Base-by-base conservation (phyloP, 2,797 vertebrate species). In the Gallinago solitaria region DNA sequence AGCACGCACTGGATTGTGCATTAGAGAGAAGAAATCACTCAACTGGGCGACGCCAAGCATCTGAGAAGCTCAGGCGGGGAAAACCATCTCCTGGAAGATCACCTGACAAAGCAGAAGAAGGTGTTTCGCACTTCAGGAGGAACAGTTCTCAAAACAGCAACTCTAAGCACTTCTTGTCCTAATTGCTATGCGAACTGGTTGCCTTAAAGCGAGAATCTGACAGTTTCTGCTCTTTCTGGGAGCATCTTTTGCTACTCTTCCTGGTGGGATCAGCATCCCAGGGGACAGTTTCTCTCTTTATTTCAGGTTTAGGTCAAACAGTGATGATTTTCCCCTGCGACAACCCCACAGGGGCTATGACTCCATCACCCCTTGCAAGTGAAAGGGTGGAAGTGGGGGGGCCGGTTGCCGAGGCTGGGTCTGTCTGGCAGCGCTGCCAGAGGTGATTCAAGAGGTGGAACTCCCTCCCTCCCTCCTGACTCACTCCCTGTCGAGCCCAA, bases 321-420 rank as follows among this genome's bases (percentile, higher is more conserved):
- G 65, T 17, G 68, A 41, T 1, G 2, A 13, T 64, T 83, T 77
- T 53, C 11, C 43, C 25, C 27, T 7, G 3, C n/a, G 69, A 14
- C 5, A 6, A 11, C 32, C 23, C 32, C 32, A 8, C 0, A 2
- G 39, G 27, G 30, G 10, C 13, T 9, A 53, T 88, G 83, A 87
- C 30, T 77, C 69, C 61, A 56, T 57, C 60, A 27, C 35, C 56
- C n/a, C n/a, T 64, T 7, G n/a, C 20, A 43, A 67, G 7, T 5
- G 37, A 27, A 39, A 85, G 54, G 0, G 3, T 50, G 17, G 39
- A 50, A 65, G 30, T 8, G 43, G 39, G 4, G 14, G 8, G 21
- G 83, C 23, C 60, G 37, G 11, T 45, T 7, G 17, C 41, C 0
- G 2, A 8, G 15, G 32, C 24, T 28, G 14, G 0, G 3, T 8